Evolutionary conservation across 2,888 invertebrate species (phyloP).

Genomic region (Lepidocyrtoides sp.): DNA sequence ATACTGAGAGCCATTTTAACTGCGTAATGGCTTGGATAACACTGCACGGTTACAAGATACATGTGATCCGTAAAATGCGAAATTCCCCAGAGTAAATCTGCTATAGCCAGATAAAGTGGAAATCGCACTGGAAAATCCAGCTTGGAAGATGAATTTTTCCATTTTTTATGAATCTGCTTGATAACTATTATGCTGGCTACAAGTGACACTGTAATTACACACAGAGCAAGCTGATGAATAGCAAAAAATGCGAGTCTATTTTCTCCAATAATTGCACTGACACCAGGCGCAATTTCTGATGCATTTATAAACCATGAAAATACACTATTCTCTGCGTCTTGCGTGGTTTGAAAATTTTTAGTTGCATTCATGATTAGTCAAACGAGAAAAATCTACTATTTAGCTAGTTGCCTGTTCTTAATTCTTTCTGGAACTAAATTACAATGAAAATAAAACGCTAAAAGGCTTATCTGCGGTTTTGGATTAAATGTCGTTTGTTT

Average conservation of each 20-base stretch:
- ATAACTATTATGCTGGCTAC: slow-evolving; percentile 55
- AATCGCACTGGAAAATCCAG: slow-evolving; percentile 71
- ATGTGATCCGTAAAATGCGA: slow-evolving; percentile 74
- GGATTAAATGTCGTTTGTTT: too few species aligned
- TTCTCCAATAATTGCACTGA: slow-evolving; percentile 55
- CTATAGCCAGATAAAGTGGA: slow-evolving; percentile 72
- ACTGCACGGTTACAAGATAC: slow-evolving; percentile 7
- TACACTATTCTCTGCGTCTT: too few species aligned
- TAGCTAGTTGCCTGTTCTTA: too few species aligned
- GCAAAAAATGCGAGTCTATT: slow-evolving; percentile 60
- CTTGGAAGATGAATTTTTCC: not conserved
- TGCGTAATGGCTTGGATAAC: not conserved
- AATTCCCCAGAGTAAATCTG: slow-evolving; percentile 70
- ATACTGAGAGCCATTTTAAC: slow-evolving; percentile 27
- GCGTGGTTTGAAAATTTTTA: too few species aligned
- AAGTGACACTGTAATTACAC: slow-evolving; percentile 34
- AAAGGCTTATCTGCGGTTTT: too few species aligned
- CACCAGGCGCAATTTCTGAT: slow-evolving; percentile 38
- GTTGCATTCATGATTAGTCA: too few species aligned
- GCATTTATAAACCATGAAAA: not conserved
- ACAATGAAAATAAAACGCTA: too few species aligned
- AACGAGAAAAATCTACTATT: too few species aligned
- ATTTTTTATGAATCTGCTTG: not conserved
- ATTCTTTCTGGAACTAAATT: too few species aligned
- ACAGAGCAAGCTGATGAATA: slow-evolving; percentile 64